A percentile compares a stretch with the other conserved stretches of the same genome.
Evolutionary conservation across 2,888 invertebrate species (phyloP).

Genomic region (Eupithecia exiguata): DNA sequence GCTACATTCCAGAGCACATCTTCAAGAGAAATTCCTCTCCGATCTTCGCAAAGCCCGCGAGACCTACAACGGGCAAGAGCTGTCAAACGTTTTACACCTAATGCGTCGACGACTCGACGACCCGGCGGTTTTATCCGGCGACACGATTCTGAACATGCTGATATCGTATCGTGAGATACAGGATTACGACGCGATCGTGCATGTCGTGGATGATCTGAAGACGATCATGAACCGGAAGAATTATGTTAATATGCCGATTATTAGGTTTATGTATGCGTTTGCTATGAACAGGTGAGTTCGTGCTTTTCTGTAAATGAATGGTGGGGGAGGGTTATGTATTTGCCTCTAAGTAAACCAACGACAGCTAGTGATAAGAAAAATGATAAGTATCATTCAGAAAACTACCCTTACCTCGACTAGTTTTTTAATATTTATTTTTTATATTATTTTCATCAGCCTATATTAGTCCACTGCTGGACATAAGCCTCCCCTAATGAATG

Average conservation of each 20-base stretch:
- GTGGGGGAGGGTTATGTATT: too few species aligned
- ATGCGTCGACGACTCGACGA: conserved; percentile 97
- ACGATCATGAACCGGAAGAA: conserved; percentile 94
- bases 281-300: conserved; percentile 91
- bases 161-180: conserved; percentile 96
- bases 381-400: too few species aligned
- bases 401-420: too few species aligned
- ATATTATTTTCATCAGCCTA: too few species aligned
- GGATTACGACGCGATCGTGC: conserved; percentile 99
- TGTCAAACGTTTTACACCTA: conserved; percentile 91
- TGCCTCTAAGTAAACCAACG: too few species aligned
- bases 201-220: conserved; percentile 96
- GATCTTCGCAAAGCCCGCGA: conserved; percentile 97
- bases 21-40: conserved; percentile 97
- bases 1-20: conserved; percentile 89
- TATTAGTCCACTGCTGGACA: too few species aligned
- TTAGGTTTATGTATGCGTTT: conserved; percentile 97
- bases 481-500: too few species aligned
- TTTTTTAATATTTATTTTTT: too few species aligned
- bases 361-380: too few species aligned
- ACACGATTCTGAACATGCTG: conserved; percentile 97
- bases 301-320: too few species aligned
- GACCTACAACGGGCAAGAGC: conserved; percentile 91
- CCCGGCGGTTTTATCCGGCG: conserved; percentile 97
- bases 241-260: conserved; percentile 94